Conservation (phyloP, 2,113 vertebrate genomes). For the Entelurus aequoreus region DNA sequence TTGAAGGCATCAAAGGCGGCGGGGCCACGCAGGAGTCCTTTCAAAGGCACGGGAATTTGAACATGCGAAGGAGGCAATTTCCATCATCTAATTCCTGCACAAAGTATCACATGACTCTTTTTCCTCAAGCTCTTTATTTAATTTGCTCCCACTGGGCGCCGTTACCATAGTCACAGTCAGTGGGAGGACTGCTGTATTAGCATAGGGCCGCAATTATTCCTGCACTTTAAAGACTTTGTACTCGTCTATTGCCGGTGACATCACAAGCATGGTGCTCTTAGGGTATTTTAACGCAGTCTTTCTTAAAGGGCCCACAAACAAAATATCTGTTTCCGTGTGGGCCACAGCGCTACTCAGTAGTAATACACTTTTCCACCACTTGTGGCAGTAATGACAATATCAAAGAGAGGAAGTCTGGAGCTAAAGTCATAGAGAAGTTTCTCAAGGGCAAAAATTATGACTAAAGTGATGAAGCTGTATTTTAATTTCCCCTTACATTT, state of each 20-base stretch:
- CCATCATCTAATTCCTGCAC: slow-evolving; percentile 61
- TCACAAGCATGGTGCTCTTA: too few species aligned
- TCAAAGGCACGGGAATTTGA: slow-evolving; percentile 72
- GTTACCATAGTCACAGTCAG: slow-evolving; percentile 58
- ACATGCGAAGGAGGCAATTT: slow-evolving; percentile 70
- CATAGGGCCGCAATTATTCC: slow-evolving; percentile 54
- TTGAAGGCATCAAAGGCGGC: slow-evolving; percentile 58
- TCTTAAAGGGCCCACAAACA: too few species aligned
- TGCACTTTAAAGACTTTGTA: slow-evolving; percentile 52
- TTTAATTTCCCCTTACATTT: too few species aligned
- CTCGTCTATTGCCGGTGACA: slow-evolving; percentile 14
- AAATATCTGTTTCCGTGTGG: too few species aligned
- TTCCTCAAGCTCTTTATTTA: slow-evolving; percentile 55
- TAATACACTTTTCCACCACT: too few species aligned
- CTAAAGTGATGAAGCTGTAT: too few species aligned
- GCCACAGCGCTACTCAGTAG: too few species aligned
- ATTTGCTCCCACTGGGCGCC: slow-evolving; percentile 58
- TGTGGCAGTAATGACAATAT: too few species aligned
- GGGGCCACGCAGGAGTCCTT: slow-evolving; percentile 47
- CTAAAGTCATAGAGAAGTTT: too few species aligned
- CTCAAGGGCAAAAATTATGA: too few species aligned
- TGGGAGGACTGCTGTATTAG: slow-evolving; percentile 47
- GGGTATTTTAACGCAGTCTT: too few species aligned
- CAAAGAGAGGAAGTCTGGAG: too few species aligned
- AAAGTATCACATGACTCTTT: slow-evolving; percentile 52